Percentiles rank a stretch among this genome's conserved stretches.
phyloP scores from a whole-genome alignment of 1,140 invertebrate species.

The Rhagoletis zephyria region DNA sequence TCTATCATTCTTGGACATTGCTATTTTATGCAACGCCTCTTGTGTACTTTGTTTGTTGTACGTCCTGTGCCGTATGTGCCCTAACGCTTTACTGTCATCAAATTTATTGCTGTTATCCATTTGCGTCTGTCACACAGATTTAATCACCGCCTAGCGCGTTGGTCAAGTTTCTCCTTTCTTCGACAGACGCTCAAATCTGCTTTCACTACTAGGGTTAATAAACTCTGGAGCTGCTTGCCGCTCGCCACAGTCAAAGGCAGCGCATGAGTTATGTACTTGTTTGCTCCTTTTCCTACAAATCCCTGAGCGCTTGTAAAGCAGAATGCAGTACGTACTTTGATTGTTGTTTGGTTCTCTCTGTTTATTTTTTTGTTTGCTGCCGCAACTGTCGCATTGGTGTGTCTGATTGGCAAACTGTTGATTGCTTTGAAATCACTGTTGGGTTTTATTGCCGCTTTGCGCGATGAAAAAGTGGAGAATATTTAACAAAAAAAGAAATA shows the following conservation, averaged over 20 bases:
- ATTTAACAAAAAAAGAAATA: not conserved
- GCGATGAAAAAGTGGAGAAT: not conserved
- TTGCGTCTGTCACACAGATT: conserved; percentile 37
- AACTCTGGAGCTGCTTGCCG: not conserved
- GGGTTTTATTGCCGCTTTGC: conserved; percentile 5
- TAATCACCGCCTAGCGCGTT: conserved; percentile 10
- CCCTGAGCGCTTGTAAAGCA: not conserved
- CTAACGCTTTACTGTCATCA: not conserved
- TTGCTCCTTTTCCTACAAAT: not conserved
- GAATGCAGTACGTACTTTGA: not conserved
- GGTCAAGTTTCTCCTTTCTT: too few relatives aligned
- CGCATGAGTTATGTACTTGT: not conserved
- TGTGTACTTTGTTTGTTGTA: too few relatives aligned
- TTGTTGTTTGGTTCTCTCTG: not conserved
- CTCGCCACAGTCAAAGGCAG: not conserved
- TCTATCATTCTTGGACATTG: too few relatives aligned
- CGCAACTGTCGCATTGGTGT: not conserved
- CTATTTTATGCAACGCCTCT: too few relatives aligned
- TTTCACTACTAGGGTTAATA: not conserved
- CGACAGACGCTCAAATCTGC: too few relatives aligned
- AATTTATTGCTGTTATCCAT: conserved; percentile 32
- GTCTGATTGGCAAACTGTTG: conserved; percentile 44
- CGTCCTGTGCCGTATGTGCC: not conserved
- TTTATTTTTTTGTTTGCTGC: not conserved
- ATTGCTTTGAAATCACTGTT: conserved; percentile 2